A percentile compares a stretch with the other conserved stretches of the same genome.
Conservation (phyloP, 2,797 vertebrate species). For the Tadarida brasiliensis region DNA sequence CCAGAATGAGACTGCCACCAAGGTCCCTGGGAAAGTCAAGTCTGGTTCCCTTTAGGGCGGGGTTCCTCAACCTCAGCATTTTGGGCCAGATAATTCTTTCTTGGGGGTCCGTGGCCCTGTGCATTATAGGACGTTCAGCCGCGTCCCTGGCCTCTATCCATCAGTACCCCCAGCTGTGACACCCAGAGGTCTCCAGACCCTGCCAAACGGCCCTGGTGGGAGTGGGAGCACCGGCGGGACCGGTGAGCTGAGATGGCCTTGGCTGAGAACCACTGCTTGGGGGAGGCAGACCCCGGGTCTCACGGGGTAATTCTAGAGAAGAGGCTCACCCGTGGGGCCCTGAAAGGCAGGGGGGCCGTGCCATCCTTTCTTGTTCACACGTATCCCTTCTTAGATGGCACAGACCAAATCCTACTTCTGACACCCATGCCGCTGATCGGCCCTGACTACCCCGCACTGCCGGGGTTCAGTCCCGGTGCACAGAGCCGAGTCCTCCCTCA, state of each 20-base stretch:
- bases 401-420: not conserved
- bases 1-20: not conserved
- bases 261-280: not conserved
- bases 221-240: too few species aligned
- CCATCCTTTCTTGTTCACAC: not conserved
- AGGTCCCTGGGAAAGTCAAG: not conserved
- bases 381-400: not conserved
- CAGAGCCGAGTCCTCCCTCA: not conserved
- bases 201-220: not conserved
- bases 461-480: too few species aligned
- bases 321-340: not conserved
- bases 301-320: not conserved
- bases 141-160: not conserved
- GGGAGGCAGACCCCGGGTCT: not conserved
- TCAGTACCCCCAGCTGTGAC: not conserved
- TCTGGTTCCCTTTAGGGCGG: not conserved
- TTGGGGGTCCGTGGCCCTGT: not conserved
- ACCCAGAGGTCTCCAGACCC: not conserved
- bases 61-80: not conserved
- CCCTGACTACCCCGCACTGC: rapidly evolving
- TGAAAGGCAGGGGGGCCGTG: not conserved
- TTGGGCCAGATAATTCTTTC: not conserved
- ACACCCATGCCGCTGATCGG: not conserved
- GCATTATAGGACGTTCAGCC: not conserved
- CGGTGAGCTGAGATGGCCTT: not conserved